Conservation (phyloP, 2,888 invertebrate genomes). For the Hybos culiciformis region DNA sequence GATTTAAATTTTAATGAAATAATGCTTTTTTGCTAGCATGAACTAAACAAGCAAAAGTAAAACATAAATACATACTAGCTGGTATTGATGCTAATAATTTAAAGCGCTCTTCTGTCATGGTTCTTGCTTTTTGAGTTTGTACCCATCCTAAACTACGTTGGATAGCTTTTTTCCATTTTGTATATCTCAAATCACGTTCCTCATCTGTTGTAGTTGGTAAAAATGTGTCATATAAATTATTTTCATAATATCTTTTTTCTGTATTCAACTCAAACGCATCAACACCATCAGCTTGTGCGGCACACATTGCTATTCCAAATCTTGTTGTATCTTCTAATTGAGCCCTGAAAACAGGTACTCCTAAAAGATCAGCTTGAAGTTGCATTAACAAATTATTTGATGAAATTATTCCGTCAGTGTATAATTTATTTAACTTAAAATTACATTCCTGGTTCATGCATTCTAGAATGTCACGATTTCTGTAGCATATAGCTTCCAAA, state of each 20-base stretch:
- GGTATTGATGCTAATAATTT: constrained; percentile 66
- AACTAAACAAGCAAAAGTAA: constrained; percentile 50
- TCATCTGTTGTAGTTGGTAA: constrained; percentile 66
- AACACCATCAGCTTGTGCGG: constrained; percentile 65
- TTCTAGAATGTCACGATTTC: constrained; percentile 85
- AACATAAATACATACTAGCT: constrained; percentile 56
- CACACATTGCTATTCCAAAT: constrained; percentile 86
- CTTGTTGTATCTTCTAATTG: constrained; percentile 81
- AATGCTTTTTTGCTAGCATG: too few relatives aligned
- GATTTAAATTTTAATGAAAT: too few relatives aligned
- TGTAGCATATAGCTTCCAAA: constrained; percentile 91
- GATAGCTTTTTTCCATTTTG: constrained; percentile 91
- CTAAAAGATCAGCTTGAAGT: constrained; percentile 85
- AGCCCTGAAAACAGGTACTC: constrained; percentile 80
- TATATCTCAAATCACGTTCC: constrained; percentile 71
- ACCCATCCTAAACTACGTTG: constrained; percentile 86
- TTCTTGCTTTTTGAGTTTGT: constrained; percentile 52
- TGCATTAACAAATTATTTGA: constrained; percentile 87
- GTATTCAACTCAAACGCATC: constrained; percentile 53
- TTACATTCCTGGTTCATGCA: constrained; percentile 91
- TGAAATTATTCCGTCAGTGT: constrained; percentile 91
- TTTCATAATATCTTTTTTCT: constrained; percentile 37
- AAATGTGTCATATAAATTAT: constrained; percentile 55
- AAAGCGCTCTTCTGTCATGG: constrained; percentile 74
- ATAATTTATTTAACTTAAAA: constrained; percentile 62